Conservation (phyloP, 53 echinoderm and acorn worm genomes). For the Arbacia lixula region DNA sequence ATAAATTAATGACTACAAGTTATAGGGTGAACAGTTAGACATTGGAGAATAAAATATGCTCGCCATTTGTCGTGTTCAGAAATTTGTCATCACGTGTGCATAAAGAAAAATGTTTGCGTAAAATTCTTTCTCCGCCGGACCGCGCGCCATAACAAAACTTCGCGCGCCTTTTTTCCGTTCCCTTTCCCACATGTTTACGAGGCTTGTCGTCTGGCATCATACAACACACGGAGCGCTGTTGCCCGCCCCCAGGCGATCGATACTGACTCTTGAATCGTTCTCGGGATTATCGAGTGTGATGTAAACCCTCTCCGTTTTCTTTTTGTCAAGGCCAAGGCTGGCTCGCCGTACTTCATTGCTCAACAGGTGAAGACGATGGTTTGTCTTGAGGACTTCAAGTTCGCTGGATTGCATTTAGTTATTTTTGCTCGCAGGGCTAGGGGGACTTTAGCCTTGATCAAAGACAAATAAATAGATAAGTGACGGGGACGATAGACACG, state of each 20-base stretch:
- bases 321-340: slow-evolving; percentile 37
- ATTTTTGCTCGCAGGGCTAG: slow-evolving; percentile 24
- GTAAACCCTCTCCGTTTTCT: slow-evolving; percentile 13
- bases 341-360: neutral
- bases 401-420: slow-evolving; percentile 20
- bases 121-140: neutral
- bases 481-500: no score
- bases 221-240: slow-evolving; percentile 23
- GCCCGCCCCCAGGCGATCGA: slow-evolving; percentile 13
- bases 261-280: slow-evolving; percentile 1
- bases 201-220: slow-evolving; percentile 22
- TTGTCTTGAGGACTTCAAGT: slow-evolving; percentile 29
- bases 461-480: slow-evolving; percentile 48
- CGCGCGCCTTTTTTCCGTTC: slow-evolving; percentile 13
- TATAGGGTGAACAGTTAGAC: no score
- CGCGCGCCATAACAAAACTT: slow-evolving; percentile 27
- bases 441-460: slow-evolving; percentile 28
- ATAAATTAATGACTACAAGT: no score
- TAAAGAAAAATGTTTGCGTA: slow-evolving; percentile 14
- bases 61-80: no score
- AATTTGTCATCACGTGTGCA: slow-evolving; percentile 14
- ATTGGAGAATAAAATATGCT: no score
- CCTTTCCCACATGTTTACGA: slow-evolving; percentile 14
- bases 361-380: slow-evolving; percentile 32
- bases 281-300: slow-evolving; percentile 8